These are phyloP conservation scores for Semotilus atromaculatus DNA, from an alignment of 2,797 vertebrate species.

Conservation along the genomic window DNA sequence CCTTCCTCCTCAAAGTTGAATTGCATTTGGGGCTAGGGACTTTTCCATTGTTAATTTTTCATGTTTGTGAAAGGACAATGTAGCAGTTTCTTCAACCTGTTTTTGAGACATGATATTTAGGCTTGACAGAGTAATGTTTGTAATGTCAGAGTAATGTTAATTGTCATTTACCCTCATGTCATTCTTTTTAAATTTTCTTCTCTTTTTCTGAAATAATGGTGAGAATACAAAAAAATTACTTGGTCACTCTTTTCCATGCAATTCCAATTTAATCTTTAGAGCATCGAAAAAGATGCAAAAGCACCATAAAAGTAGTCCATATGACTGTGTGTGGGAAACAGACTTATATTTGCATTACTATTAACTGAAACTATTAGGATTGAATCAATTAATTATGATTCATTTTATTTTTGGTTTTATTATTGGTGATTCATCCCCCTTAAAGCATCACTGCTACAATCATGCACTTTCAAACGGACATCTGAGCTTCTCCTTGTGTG, in stretches of 20 bases:
- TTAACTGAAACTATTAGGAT: background rate
- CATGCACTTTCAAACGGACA: background rate
- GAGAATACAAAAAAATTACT: no score
- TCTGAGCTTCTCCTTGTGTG: background rate
- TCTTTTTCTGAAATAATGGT: background rate
- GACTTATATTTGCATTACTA: background rate
- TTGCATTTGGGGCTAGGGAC: slow-evolving; percentile 61
- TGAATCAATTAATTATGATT: background rate
- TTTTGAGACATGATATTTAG: slow-evolving; percentile 11
- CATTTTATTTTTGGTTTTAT: background rate
- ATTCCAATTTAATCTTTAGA: background rate
- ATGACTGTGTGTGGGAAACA: background rate
- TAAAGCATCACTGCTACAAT: background rate
- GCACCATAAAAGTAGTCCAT: background rate
- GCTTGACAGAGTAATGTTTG: background rate
- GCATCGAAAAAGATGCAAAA: background rate
- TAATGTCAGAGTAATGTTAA: background rate
- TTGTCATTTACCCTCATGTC: background rate
- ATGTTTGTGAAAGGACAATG: slow-evolving; percentile 16
- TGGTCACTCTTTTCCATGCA: background rate
- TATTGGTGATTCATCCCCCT: background rate
- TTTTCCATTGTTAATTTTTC: slow-evolving; percentile 60
- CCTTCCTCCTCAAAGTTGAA: slow-evolving; percentile 70
- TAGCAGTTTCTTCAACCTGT: background rate
- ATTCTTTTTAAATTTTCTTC: background rate